Evolutionary conservation across 2,888 invertebrate species (phyloP).

Genomic region (Pteria penguin): DNA sequence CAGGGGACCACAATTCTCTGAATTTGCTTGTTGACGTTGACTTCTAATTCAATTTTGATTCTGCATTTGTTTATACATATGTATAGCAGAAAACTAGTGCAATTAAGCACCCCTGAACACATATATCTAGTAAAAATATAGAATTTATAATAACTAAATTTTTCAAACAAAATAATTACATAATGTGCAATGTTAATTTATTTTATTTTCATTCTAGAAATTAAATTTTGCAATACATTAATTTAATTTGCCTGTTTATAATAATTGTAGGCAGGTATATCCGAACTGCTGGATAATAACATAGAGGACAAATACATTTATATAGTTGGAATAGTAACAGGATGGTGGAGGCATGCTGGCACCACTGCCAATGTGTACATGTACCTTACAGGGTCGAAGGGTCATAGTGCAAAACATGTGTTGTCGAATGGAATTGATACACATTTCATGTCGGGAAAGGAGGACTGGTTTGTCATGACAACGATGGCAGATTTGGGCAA

Average conservation of each 20-base stretch:
- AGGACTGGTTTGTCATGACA: slow-evolving; percentile 73
- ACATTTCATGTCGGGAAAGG: slow-evolving; percentile 64
- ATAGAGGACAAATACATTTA: slow-evolving; percentile 58
- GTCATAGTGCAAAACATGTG: slow-evolving; percentile 49
- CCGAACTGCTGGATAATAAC: slow-evolving; percentile 60
- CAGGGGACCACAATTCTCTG: too few relatives aligned
- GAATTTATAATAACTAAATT: too few relatives aligned
- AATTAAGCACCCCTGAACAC: too few relatives aligned
- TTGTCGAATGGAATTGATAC: slow-evolving; percentile 42
- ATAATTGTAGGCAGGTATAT: slow-evolving; percentile 57
- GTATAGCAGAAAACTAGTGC: too few relatives aligned
- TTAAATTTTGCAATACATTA: too few relatives aligned
- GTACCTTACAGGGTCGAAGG: slow-evolving; percentile 49
- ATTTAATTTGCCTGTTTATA: background rate
- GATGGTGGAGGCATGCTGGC: slow-evolving; percentile 69
- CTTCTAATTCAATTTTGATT: too few relatives aligned
- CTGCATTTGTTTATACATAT: too few relatives aligned
- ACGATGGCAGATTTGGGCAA: slow-evolving; percentile 62
- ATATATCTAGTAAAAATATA: too few relatives aligned
- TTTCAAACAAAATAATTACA: too few relatives aligned
- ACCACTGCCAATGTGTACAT: slow-evolving; percentile 71
- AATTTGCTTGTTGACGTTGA: too few relatives aligned
- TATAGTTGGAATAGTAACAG: slow-evolving; percentile 68
- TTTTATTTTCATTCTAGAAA: too few relatives aligned
- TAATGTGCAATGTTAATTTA: too few relatives aligned